These are phyloP conservation scores for Sminthopsis crassicaudata DNA, from an alignment of 2,113 vertebrate species.

Conservation along the genomic window DNA sequence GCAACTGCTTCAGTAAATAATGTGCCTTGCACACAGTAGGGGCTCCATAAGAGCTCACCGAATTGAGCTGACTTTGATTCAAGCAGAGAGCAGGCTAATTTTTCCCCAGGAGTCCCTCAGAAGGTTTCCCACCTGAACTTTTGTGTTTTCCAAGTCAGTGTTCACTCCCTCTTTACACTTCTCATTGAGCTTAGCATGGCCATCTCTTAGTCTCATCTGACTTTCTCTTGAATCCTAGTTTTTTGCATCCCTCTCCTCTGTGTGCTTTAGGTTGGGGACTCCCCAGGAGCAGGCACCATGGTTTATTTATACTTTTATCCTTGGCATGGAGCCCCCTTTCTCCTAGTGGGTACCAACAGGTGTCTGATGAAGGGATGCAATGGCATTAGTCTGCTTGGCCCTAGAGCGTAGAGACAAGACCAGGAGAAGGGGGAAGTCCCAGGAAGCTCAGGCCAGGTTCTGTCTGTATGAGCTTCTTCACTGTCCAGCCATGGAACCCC, in stretches of 20 bases:
- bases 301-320: background rate
- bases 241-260: background rate
- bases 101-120: too few species aligned
- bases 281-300: background rate
- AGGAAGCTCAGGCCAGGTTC: background rate
- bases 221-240: background rate
- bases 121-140: background rate
- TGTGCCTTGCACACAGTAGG: background rate
- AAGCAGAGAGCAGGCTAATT: background rate
- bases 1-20: background rate
- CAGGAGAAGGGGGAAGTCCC: background rate
- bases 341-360: too few species aligned
- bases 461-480: background rate
- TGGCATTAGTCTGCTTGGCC: background rate
- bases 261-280: background rate
- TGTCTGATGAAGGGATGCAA: background rate
- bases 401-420: background rate
- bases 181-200: background rate
- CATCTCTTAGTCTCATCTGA: background rate
- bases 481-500: background rate
- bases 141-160: background rate
- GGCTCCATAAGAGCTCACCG: background rate
- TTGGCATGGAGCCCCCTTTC: background rate
- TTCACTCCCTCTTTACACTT: background rate
- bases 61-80: background rate